Percentiles rank a stretch among this genome's conserved stretches.
Evolutionary conservation across 2,113 vertebrate genomes (phyloP).

Genomic region (Budorcas taxicolor): DNA sequence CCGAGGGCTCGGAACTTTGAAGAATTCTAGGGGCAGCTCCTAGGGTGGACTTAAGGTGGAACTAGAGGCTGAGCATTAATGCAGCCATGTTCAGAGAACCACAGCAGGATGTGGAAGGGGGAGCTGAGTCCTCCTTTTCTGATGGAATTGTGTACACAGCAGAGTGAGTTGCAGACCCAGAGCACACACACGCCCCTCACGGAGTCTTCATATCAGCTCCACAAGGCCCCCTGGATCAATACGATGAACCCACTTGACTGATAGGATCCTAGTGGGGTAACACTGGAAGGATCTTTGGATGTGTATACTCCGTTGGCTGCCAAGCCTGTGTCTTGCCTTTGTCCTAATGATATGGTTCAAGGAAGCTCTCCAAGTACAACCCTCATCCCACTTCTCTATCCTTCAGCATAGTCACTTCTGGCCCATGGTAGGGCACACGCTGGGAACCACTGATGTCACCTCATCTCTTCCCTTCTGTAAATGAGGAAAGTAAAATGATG

Average conservation of each 20-base stretch:
- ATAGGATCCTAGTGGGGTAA: background rate
- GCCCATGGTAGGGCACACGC: background rate
- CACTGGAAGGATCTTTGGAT: background rate
- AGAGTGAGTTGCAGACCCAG: background rate
- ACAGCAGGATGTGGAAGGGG: background rate
- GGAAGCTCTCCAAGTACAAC: background rate
- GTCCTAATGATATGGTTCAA: background rate
- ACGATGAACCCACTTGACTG: rapidly evolving
- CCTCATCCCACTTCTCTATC: rapidly evolving
- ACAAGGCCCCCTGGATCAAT: background rate
- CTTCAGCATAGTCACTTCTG: background rate
- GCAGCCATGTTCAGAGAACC: background rate
- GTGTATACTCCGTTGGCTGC: background rate
- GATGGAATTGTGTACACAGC: background rate
- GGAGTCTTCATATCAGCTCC: background rate
- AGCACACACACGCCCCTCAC: rapidly evolving
- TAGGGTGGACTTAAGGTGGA: background rate
- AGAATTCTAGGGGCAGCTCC: background rate
- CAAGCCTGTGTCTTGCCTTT: background rate
- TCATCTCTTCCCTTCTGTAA: background rate
- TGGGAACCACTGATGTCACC: background rate
- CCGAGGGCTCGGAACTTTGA: background rate
- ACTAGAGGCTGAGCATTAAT: background rate
- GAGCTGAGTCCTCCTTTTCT: background rate
- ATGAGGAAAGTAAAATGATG: background rate